Conservation (phyloP, 1,140 invertebrate species). For the Chelonus insularis region DNA sequence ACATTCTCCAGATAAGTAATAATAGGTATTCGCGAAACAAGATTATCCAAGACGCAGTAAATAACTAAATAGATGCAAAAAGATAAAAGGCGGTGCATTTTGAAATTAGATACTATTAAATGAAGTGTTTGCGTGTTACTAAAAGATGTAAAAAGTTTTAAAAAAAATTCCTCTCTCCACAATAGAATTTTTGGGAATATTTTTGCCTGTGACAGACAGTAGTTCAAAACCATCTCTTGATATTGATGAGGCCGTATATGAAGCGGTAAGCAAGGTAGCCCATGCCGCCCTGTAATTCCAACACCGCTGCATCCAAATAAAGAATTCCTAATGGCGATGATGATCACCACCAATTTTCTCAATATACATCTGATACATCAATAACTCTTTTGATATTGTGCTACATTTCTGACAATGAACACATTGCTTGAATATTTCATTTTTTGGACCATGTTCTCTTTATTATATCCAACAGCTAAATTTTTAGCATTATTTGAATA, state of each 20-base stretch:
- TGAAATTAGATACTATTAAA: no score
- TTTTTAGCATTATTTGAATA: not conserved
- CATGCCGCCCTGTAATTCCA: conserved; percentile 57
- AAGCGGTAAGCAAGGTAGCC: conserved; percentile 59
- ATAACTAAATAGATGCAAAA: no score
- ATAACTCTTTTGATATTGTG: no score
- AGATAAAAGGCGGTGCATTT: no score
- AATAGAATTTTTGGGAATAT: not conserved
- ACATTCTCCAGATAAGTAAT: conserved; percentile 31
- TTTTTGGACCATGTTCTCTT: no score
- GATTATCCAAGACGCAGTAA: no score
- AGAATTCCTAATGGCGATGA: conserved; percentile 61
- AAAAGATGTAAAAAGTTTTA: no score
- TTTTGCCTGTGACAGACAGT: conserved; percentile 12
- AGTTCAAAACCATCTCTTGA: conserved; percentile 31
- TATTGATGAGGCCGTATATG: conserved; percentile 43
- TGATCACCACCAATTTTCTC: conserved; percentile 56
- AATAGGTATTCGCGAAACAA: conserved; percentile 28
- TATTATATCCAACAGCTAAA: no score
- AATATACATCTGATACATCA: conserved; percentile 50
- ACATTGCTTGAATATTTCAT: no score
- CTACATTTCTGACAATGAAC: no score
- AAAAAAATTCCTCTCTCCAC: no score
- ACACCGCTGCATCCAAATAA: conserved; percentile 56
- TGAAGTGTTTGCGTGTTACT: no score